These are phyloP conservation scores for Sylvilagus bachmani DNA, from an alignment of 2,113 vertebrate genomes.

Conservation along the genomic window DNA sequence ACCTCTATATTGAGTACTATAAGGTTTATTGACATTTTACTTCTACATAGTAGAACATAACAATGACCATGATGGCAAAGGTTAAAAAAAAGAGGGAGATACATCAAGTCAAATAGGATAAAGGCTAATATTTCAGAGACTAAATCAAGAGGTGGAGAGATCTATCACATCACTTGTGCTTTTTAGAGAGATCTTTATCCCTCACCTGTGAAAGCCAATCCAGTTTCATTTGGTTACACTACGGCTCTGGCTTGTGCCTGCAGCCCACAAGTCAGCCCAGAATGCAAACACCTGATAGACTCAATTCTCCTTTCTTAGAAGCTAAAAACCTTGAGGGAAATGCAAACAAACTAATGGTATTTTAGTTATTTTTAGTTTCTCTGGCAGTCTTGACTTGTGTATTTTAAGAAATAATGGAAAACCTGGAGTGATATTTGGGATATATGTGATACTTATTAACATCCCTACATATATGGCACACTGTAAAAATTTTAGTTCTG, in stretches of 20 bases:
- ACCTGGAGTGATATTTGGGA: conserved; percentile 34
- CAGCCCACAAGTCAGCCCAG: background rate
- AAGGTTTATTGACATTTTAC: background rate
- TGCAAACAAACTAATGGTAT: conserved; percentile 14
- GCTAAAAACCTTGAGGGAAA: background rate
- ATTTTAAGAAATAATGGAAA: conserved; percentile 69
- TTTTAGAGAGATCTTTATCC: no score
- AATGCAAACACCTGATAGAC: background rate
- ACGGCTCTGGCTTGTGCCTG: conserved; percentile 6
- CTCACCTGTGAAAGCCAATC: background rate
- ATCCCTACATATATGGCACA: background rate
- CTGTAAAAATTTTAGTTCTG: conserved; percentile 61
- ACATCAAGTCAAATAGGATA: background rate
- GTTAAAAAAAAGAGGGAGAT: conserved; percentile 29
- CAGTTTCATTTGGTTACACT: background rate
- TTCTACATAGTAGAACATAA: background rate
- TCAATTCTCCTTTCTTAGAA: background rate
- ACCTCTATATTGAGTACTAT: conserved; percentile 68
- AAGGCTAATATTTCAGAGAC: background rate
- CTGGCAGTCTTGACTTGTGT: conserved; percentile 16
- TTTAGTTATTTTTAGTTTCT: conserved; percentile 19
- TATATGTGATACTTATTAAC: conserved; percentile 15
- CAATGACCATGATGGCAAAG: background rate
- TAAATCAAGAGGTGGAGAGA: no score
- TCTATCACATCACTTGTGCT: no score